Percentiles rank a stretch among this genome's conserved stretches.
phyloP scores from a whole-genome alignment of 2,888 invertebrate species.

The Phengaris arion region DNA sequence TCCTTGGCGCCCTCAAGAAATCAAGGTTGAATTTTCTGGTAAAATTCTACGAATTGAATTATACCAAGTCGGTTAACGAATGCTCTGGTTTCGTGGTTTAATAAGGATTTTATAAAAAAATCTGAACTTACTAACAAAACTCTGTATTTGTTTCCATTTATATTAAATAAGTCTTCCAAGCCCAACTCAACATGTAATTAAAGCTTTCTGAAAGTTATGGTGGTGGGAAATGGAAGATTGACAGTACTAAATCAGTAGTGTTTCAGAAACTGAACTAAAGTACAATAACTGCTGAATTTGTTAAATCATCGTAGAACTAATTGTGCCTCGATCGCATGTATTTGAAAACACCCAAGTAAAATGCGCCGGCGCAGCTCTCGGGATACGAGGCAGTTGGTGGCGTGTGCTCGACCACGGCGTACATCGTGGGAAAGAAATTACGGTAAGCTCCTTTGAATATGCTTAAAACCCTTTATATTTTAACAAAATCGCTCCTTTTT shows the following conservation, averaged over 20 bases:
- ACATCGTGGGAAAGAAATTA: slow-evolving; percentile 26
- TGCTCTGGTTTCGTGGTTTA: too few species aligned
- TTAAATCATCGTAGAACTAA: too few species aligned
- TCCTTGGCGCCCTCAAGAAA: background rate
- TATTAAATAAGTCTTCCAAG: too few species aligned
- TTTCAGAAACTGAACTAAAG: background rate
- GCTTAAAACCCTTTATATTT: background rate
- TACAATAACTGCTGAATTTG: background rate
- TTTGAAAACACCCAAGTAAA: background rate
- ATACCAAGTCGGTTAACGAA: background rate
- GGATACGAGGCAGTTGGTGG: slow-evolving; percentile 46
- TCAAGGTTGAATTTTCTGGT: background rate
- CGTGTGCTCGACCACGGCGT: slow-evolving; percentile 45
- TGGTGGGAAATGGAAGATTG: too few species aligned
- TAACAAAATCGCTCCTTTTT: too few species aligned
- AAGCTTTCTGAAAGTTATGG: too few species aligned
- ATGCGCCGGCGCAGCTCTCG: slow-evolving; percentile 8
- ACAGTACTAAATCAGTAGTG: too few species aligned
- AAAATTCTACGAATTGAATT: background rate
- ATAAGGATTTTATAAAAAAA: too few species aligned
- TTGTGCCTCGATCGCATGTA: background rate
- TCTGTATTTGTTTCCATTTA: too few species aligned
- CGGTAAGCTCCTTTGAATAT: background rate
- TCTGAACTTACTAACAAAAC: too few species aligned
- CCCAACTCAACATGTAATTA: too few species aligned